Conservation (phyloP, 2,797 vertebrate species). For the Antrozous pallidus region DNA sequence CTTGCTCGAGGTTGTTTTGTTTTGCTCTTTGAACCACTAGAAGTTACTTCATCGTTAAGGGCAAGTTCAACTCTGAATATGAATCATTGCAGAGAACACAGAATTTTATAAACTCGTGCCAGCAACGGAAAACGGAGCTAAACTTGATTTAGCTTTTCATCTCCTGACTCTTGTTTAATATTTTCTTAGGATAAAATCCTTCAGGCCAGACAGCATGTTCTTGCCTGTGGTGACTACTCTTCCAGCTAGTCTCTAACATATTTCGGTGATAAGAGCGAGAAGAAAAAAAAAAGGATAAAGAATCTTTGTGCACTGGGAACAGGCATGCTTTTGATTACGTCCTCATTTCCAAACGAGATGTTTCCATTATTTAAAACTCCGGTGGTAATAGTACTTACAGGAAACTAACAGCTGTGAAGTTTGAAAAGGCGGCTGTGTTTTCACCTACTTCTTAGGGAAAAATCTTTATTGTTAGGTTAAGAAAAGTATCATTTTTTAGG, state of each 20-base stretch:
- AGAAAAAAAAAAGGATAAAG: not conserved
- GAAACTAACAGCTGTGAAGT: not conserved
- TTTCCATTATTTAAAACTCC: constrained; percentile 28
- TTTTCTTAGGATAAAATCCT: constrained; percentile 29
- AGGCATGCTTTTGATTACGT: constrained; percentile 27
- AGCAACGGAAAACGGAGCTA: not conserved
- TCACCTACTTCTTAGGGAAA: constrained; percentile 17
- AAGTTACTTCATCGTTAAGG: not conserved
- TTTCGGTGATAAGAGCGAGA: not conserved
- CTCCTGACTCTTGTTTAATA: not conserved
- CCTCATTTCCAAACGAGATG: constrained; percentile 4
- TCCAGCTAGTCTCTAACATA: not conserved
- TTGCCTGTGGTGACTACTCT: not conserved
- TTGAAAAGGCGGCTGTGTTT: constrained; percentile 43
- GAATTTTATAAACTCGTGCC: not conserved
- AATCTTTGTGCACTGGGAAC: not conserved
- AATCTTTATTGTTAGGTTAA: not conserved
- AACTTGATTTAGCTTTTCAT: not conserved
- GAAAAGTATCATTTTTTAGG: not conserved
- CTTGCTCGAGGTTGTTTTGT: not conserved
- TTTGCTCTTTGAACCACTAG: not conserved
- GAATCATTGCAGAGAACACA: not conserved
- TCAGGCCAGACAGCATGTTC: not conserved
- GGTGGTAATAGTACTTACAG: not conserved
- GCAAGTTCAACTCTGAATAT: not conserved